phyloP scores from a whole-genome alignment of 2,888 invertebrate species.

The Prostheceraeus crozeri region DNA sequence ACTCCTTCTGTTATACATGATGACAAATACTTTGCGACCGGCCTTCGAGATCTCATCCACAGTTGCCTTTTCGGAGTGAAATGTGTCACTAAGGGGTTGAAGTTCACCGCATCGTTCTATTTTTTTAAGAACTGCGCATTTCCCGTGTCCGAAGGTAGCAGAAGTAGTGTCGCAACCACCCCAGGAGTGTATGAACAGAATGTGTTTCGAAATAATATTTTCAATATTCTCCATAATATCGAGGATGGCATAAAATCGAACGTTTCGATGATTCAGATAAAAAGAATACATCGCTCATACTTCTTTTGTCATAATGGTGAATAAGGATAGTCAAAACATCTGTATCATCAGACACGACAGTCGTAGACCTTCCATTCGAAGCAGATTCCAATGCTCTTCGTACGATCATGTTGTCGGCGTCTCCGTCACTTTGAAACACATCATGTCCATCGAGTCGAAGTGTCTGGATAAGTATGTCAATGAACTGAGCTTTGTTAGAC shows the following conservation, averaged over 20 bases:
- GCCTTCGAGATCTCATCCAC: slow-evolving; percentile 11
- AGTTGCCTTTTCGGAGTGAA: slow-evolving; percentile 7
- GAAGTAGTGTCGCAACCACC: slow-evolving; percentile 6
- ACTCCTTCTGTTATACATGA: background rate
- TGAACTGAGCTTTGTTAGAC: background rate
- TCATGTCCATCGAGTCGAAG: slow-evolving; percentile 23
- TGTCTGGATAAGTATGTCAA: slow-evolving; percentile 14
- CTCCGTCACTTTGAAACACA: slow-evolving; percentile 19
- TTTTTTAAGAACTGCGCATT: slow-evolving; percentile 6
- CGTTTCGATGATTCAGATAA: slow-evolving; percentile 27
- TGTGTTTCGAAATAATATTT: slow-evolving; percentile 19
- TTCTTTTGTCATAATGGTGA: slow-evolving; percentile 14
- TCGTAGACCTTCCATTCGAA: slow-evolving; percentile 13
- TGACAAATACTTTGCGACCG: slow-evolving; percentile 9
- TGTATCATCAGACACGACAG: slow-evolving; percentile 21
- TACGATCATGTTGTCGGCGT: slow-evolving; percentile 26
- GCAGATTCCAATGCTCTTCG: slow-evolving; percentile 13
- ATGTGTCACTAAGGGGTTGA: slow-evolving; percentile 27
- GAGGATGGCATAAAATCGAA: slow-evolving; percentile 19
- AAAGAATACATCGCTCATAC: slow-evolving; percentile 15
- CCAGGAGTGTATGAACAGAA: slow-evolving; percentile 15
- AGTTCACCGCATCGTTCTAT: slow-evolving; percentile 14
- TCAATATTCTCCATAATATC: slow-evolving; percentile 20
- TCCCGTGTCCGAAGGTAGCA: slow-evolving; percentile 21
- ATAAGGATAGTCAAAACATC: slow-evolving; percentile 25